Evolutionary conservation across 2,797 vertebrate species (phyloP).

Genomic region (Brachymystax lenok): DNA sequence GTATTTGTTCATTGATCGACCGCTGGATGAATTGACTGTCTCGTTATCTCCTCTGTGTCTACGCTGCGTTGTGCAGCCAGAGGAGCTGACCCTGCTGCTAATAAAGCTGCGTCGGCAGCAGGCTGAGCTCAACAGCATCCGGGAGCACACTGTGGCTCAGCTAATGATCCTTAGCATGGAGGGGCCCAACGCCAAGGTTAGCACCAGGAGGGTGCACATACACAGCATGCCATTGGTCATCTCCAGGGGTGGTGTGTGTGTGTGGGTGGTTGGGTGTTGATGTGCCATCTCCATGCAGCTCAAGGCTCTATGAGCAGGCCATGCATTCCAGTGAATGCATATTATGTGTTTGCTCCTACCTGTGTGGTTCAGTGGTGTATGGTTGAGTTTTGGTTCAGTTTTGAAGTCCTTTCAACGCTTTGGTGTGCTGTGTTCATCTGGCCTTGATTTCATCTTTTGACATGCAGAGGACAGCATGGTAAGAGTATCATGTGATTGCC

Average conservation of each 20-base stretch:
- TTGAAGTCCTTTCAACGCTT: background rate
- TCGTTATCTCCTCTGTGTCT: background rate
- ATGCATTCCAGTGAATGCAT: background rate
- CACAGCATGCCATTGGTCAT: background rate
- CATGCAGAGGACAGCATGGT: background rate
- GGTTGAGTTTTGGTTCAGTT: background rate
- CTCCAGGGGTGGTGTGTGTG: conserved; percentile 16
- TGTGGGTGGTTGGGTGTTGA: background rate
- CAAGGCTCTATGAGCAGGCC: background rate
- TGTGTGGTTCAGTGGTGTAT: conserved; percentile 33
- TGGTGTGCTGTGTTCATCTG: background rate
- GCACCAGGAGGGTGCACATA: conserved; percentile 51
- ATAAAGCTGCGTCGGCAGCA: conserved; percentile 98
- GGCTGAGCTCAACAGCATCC: conserved; percentile 93
- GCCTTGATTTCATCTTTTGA: background rate
- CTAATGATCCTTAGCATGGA: conserved; percentile 93
- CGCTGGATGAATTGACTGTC: conserved; percentile 5
- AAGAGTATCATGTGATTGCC: background rate
- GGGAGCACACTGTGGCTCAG: conserved; percentile 92
- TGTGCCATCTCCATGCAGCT: too few species aligned
- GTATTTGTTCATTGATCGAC: background rate
- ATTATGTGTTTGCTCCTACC: background rate
- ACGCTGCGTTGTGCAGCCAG: conserved; percentile 80
- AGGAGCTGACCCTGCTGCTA: conserved; percentile 97
- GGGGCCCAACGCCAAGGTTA: conserved; percentile 96